phyloP scores from a whole-genome alignment of 1,140 invertebrate species.

The Mycetomoellerius zeteki region DNA sequence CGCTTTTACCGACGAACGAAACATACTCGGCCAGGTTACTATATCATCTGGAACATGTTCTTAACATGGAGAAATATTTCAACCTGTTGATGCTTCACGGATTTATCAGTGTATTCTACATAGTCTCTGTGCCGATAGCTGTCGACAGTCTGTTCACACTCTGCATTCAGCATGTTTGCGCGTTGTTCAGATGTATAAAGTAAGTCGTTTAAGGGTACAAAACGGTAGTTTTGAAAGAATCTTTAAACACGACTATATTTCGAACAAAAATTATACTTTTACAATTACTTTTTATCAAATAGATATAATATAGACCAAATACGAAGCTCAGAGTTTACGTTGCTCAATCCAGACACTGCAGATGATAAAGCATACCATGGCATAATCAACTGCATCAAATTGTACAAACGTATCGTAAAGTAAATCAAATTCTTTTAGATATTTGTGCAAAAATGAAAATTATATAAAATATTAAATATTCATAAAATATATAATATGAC shows the following conservation, averaged over 20 bases:
- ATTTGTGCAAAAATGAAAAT: not conserved
- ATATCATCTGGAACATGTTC: conserved; percentile 24
- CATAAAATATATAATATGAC: not conserved
- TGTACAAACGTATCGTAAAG: conserved; percentile 24
- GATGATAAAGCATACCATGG: conserved; percentile 8
- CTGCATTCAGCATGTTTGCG: conserved; percentile 69
- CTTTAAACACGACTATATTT: not conserved
- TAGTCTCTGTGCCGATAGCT: conserved; percentile 41
- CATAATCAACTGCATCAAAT: conserved; percentile 26
- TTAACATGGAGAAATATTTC: conserved; percentile 23
- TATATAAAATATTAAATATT: not conserved
- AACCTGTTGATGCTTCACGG: conserved; percentile 25
- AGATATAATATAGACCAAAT: conserved; percentile 19
- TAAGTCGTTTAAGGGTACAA: conserved; percentile 19
- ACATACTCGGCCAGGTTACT: conserved; percentile 19
- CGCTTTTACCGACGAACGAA: conserved; percentile 13
- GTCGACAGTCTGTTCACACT: conserved; percentile 65
- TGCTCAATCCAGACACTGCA: not conserved
- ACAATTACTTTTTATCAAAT: conserved; percentile 12
- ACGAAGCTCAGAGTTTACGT: not conserved
- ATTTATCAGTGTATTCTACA: not conserved
- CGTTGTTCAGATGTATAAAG: conserved; percentile 68
- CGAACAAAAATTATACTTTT: not conserved
- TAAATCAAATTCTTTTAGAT: conserved; percentile 8
- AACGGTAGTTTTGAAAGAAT: not conserved